A percentile compares a stretch with the other conserved stretches of the same genome.
Evolutionary conservation across 2,888 invertebrate genomes (phyloP).

Genomic region (Rhingia campestris): DNA sequence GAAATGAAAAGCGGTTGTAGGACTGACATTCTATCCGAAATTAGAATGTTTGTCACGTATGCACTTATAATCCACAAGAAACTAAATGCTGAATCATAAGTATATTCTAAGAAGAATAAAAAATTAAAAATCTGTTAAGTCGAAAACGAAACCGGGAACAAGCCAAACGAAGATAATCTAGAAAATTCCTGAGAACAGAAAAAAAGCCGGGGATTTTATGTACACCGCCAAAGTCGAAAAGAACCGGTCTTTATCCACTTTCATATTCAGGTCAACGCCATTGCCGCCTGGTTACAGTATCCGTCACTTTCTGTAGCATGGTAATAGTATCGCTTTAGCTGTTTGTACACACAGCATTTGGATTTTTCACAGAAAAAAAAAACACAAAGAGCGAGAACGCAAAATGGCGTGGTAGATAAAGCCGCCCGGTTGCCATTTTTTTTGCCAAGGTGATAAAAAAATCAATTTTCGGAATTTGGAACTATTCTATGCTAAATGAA

Average conservation of each 20-base stretch:
- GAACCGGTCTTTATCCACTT: conserved; percentile 16
- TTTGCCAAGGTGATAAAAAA: neutral
- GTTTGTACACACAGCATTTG: conserved; percentile 1
- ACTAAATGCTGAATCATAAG: neutral
- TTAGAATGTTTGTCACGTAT: neutral
- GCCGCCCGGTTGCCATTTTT: conserved; percentile 69
- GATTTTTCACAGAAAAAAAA: conserved; percentile 29
- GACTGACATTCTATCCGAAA: too few species aligned
- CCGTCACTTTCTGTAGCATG: conserved; percentile 28
- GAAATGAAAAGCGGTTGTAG: neutral
- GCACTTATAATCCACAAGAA: neutral
- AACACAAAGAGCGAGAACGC: conserved; percentile 49
- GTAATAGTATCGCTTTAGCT: neutral
- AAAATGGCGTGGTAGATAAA: conserved; percentile 75
- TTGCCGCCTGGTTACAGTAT: conserved; percentile 17
- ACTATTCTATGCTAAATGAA: neutral
- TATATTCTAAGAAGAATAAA: too few species aligned
- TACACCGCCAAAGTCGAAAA: conserved; percentile 25
- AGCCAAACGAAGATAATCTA: too few species aligned
- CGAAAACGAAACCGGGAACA: too few species aligned
- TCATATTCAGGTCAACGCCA: conserved; percentile 67
- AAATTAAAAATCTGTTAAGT: too few species aligned
- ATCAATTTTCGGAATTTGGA: conserved; percentile 6
- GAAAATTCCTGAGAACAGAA: too few species aligned
- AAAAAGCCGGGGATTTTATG: neutral